These are phyloP conservation scores for Thamnaconus septentrionalis DNA, from an alignment of 2,113 vertebrate species.

Conservation along the genomic window DNA sequence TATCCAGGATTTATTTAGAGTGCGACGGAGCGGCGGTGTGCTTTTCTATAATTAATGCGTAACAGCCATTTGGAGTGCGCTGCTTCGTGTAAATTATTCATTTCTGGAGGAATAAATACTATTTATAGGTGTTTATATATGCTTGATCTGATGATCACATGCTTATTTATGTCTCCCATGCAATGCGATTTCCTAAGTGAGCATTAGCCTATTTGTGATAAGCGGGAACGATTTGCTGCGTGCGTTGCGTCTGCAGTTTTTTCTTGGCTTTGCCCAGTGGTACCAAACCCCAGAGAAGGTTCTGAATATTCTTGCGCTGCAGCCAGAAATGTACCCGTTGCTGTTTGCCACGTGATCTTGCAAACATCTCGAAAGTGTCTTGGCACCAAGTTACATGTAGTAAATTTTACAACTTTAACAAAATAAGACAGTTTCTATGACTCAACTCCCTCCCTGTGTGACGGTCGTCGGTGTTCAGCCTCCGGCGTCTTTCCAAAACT, in stretches of 20 bases:
- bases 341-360: no score
- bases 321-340: no score
- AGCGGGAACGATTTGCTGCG: neutral
- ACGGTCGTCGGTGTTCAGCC: no score
- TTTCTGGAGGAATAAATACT: constrained; percentile 5
- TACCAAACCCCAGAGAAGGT: neutral
- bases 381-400: neutral
- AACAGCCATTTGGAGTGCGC: constrained; percentile 5
- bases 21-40: constrained; percentile 24
- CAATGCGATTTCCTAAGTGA: neutral
- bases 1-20: constrained; percentile 4
- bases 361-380: neutral
- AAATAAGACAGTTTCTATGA: no score
- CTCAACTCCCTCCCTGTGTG: no score
- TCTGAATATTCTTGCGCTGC: neutral
- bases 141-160: neutral
- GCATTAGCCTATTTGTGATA: neutral
- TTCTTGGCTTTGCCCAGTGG: neutral
- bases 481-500: neutral
- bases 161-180: neutral
- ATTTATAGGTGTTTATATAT: constrained; percentile 15
- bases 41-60: constrained; percentile 38
- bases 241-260: neutral
- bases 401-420: no score
- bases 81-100: constrained; percentile 26